Percentiles rank a stretch among this genome's conserved stretches.
Evolutionary conservation across 2,113 vertebrate species (phyloP).

Genomic region (Rhizomys pruinosus): DNA sequence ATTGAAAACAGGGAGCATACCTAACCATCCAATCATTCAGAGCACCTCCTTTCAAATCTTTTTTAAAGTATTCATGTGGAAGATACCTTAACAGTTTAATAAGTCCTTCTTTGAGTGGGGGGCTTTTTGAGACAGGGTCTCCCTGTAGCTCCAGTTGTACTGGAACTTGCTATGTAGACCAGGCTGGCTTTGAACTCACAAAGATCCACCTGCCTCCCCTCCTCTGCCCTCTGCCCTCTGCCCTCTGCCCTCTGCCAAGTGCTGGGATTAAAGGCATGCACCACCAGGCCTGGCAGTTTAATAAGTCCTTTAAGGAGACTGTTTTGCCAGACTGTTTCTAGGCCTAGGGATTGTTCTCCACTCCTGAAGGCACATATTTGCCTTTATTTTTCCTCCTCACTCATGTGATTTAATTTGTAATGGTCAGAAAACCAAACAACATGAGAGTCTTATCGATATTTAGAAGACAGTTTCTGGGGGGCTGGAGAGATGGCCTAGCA

Average conservation of each 20-base stretch:
- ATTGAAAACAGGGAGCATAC: neutral
- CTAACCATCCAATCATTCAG: neutral
- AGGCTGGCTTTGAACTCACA: no score
- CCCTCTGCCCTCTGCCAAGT: no score
- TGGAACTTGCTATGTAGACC: no score
- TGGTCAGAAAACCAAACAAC: conserved; percentile 22
- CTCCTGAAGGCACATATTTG: neutral
- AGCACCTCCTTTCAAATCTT: neutral
- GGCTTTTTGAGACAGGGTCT: no score
- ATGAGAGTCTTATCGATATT: conserved; percentile 13
- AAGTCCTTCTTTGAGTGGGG: no score
- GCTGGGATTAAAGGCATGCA: no score
- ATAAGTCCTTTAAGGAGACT: neutral
- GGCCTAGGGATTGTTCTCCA: neutral
- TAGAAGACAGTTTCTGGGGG: neutral
- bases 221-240: no score
- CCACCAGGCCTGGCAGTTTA: no score
- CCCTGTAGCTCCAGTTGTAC: no score
- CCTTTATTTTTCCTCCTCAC: neutral
- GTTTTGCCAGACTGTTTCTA: conserved; percentile 29
- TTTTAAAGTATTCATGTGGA: no score
- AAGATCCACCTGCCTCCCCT: no score
- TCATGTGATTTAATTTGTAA: conserved; percentile 15
- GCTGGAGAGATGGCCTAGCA: no score
- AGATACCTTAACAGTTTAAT: neutral